These are phyloP conservation scores for Watsonalla cultraria DNA, from an alignment of 2,888 invertebrate genomes.

Conservation along the genomic window DNA sequence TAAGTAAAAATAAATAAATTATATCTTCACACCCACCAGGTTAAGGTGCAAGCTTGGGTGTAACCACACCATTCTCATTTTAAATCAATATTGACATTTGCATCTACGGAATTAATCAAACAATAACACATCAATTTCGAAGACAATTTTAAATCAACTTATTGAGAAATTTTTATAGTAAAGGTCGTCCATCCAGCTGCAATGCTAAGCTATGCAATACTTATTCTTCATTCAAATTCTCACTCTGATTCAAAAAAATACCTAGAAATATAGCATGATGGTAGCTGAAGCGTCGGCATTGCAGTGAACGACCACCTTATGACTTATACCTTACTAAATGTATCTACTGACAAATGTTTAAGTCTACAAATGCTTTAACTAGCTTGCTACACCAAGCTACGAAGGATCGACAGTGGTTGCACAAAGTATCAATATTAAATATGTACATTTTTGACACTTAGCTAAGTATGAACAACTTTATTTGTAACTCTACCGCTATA, in stretches of 20 bases:
- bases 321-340: conserved; percentile 25
- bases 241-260: too few relatives aligned
- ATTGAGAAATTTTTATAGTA: conserved; percentile 32
- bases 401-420: conserved; percentile 30
- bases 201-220: conserved; percentile 3
- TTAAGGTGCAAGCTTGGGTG: too few relatives aligned
- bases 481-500: background rate
- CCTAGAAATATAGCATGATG: too few relatives aligned
- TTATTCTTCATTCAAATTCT: too few relatives aligned
- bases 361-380: conserved; percentile 75
- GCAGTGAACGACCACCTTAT: background rate
- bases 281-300: background rate
- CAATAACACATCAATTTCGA: conserved; percentile 1
- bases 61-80: conserved; percentile 8
- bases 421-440: background rate
- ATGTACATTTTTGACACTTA: background rate
- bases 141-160: conserved; percentile 40
- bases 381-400: conserved; percentile 74
- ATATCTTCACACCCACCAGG: too few relatives aligned
- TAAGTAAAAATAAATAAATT: too few relatives aligned
- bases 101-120: conserved; percentile 17
- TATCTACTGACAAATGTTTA: conserved; percentile 60
- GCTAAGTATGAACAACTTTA: background rate
- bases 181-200: conserved; percentile 20
- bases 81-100: conserved; percentile 27